Evolutionary conservation across 2,888 invertebrate species (phyloP), one percentile per base, ranked within the genome.

Genomic region (Brachyptera risi): DNA sequence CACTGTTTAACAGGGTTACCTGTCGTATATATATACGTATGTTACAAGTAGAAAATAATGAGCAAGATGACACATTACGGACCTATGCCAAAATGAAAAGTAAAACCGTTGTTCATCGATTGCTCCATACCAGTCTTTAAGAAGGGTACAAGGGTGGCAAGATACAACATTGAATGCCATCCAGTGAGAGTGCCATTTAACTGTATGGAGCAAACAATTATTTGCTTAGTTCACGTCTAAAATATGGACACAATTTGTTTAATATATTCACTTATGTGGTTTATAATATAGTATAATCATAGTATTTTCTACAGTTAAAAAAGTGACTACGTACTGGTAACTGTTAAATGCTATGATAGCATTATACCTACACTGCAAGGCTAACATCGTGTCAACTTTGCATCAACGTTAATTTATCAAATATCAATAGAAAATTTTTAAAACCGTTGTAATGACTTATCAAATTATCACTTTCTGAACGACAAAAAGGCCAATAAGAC

Each of bases 101-200:
- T 15, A 40, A 57, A 35, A 37, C n/a, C n/a, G n/a, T n/a, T n/a
- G n/a, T 31, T 51, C 49, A 61, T 59, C 60, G 56, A 57, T 50
- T 60, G 57, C 63, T 49, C 63, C 49, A 60, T 63, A 63, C 63
- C 63, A 63, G 60, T 63, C 63, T 63, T 63, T 42, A 24, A 44
- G 24, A 54, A 60, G 57, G 59, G 60, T 59, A 57, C 59, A 59
- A 40, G 56, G 42, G 37, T 56, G 49, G 60, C 63, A 63, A 56
- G 60, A 63, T 4, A 44, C 44, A 44, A 31, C 31, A 31, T 31
- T 31, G 5, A 31, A 31, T 11, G 11, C 5, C 31, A 31, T 31
- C 31, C 11, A 31, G 31, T 31, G 31, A 7, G 5, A 31, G 31
- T 31, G 31, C 11, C 31, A 31, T 31, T 5, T 7, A 31, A 31